A percentile compares a stretch with the other conserved stretches of the same genome.
Conservation (phyloP, 2,888 invertebrate genomes). For the Cantharis lateralis region DNA sequence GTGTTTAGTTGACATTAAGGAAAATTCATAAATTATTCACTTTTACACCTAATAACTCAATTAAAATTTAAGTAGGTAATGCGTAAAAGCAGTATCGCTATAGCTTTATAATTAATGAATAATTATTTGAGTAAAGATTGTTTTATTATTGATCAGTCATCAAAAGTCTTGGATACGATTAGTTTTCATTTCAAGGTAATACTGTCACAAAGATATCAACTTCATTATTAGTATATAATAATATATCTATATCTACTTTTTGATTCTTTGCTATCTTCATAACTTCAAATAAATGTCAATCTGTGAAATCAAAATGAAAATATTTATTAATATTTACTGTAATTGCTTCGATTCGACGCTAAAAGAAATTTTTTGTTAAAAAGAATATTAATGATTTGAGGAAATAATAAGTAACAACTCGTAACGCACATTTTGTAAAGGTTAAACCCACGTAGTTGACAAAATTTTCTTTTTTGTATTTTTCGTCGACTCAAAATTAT, state of each 20-base stretch:
- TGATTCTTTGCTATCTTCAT: not conserved
- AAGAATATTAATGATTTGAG: not conserved
- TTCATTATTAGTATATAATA: slow-evolving; percentile 11
- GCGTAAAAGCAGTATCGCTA: slow-evolving; percentile 21
- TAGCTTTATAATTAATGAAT: slow-evolving; percentile 36
- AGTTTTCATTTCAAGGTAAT: slow-evolving; percentile 34
- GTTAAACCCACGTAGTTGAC: not conserved
- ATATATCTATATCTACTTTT: slow-evolving; percentile 3
- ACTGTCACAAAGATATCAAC: slow-evolving; percentile 28
- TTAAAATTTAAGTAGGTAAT: not conserved
- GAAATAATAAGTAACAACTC: not conserved
- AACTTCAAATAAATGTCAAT: slow-evolving; percentile 19
- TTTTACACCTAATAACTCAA: not conserved
- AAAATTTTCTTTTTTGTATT: no score
- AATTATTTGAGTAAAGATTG: slow-evolving; percentile 35
- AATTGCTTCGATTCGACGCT: not conserved
- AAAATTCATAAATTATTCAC: not conserved
- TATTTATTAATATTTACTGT: not conserved
- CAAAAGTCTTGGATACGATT: slow-evolving; percentile 32
- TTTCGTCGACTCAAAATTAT: no score
- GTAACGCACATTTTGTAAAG: no score
- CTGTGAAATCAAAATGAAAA: slow-evolving; percentile 1
- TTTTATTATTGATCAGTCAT: slow-evolving; percentile 43
- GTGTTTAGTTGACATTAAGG: slow-evolving; percentile 4
- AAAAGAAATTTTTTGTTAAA: not conserved